phyloP scores from a whole-genome alignment of 2,888 invertebrate genomes.

The Archips crataeganus region DNA sequence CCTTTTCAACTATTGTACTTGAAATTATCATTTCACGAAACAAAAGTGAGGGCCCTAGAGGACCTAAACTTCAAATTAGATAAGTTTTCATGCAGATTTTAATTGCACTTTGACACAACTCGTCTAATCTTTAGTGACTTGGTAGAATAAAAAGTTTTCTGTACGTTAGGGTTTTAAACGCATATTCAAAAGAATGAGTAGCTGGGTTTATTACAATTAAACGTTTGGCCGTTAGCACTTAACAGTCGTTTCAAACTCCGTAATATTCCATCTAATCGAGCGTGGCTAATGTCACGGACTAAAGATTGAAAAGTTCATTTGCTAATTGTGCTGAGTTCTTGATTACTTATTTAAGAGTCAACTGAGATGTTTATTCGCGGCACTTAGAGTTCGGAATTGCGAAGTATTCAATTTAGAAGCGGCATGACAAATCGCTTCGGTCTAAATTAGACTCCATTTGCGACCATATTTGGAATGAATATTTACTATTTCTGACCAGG shows the following conservation, averaged over 20 bases:
- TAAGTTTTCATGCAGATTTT: not conserved
- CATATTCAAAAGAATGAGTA: not conserved
- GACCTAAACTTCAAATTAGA: not conserved
- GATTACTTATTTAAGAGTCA: slow-evolving; percentile 14
- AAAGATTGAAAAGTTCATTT: slow-evolving; percentile 35
- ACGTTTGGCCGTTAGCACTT: slow-evolving; percentile 13
- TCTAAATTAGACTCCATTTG: slow-evolving; percentile 46
- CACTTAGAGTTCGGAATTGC: slow-evolving; percentile 31
- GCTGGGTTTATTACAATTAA: slow-evolving; percentile 11
- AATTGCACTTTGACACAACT: not conserved
- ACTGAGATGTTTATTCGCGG: slow-evolving; percentile 34
- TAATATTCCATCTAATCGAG: slow-evolving; percentile 13
- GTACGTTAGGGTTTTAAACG: not conserved
- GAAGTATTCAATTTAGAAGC: slow-evolving; percentile 30
- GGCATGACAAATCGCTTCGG: slow-evolving; percentile 36
- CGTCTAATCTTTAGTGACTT: not conserved
- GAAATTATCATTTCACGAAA: not conserved
- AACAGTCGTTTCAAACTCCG: slow-evolving; percentile 21
- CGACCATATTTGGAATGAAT: slow-evolving; percentile 43
- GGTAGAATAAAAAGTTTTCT: not conserved
- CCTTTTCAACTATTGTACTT: slow-evolving; percentile 22
- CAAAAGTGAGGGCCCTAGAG: not conserved
- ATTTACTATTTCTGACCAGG: slow-evolving; percentile 40
- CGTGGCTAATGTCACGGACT: slow-evolving; percentile 30
- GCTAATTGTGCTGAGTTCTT: slow-evolving; percentile 16